Evolutionary conservation across 1,140 invertebrate species (phyloP).

Genomic region (Streblospio benedicti): DNA sequence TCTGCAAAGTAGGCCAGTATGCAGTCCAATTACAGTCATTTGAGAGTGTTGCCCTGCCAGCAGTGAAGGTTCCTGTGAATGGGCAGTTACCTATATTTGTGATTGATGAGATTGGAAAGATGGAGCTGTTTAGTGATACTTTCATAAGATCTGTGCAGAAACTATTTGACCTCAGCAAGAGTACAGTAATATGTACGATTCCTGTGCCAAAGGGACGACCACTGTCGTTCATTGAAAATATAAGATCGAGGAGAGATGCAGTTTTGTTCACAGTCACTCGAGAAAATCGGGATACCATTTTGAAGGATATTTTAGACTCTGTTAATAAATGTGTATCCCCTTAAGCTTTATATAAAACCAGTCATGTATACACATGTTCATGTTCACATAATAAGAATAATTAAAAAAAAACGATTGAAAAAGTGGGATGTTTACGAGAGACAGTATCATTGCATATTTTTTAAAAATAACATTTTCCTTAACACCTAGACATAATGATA

Average conservation of each 20-base stretch:
- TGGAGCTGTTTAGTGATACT: constrained; percentile 57
- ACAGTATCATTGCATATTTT: too few relatives aligned
- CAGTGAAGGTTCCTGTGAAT: background rate
- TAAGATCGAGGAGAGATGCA: constrained; percentile 31
- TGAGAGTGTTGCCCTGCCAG: constrained; percentile 50
- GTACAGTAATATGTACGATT: constrained; percentile 52
- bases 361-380: too few relatives aligned
- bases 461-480: too few relatives aligned
- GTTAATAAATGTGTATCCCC: too few relatives aligned
- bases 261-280: too few relatives aligned
- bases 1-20: constrained; percentile 54
- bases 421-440: too few relatives aligned
- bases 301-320: too few relatives aligned
- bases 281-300: too few relatives aligned
- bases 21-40: constrained; percentile 53
- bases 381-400: too few relatives aligned
- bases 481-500: too few relatives aligned
- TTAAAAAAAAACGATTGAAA: too few relatives aligned
- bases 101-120: constrained; percentile 62
- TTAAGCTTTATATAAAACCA: too few relatives aligned
- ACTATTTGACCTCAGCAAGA: constrained; percentile 32
- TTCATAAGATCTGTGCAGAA: constrained; percentile 47
- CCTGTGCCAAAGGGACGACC: constrained; percentile 47
- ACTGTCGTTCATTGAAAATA: constrained; percentile 45
- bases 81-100: constrained; percentile 31